These are phyloP conservation scores for Caenorhabditis uteleia DNA, from an alignment of 2,888 invertebrate species.

Conservation along the genomic window DNA sequence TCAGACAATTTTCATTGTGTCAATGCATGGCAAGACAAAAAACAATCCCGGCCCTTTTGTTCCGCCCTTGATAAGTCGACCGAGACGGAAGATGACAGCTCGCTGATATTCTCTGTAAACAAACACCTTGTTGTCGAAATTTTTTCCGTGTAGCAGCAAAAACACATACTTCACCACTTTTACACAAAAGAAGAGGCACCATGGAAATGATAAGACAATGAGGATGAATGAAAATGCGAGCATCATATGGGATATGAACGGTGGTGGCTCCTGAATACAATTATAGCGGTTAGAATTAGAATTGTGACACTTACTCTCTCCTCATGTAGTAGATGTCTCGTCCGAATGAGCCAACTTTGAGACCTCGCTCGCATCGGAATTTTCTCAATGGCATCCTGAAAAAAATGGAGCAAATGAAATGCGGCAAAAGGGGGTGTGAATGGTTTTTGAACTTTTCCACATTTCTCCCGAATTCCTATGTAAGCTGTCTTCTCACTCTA, in stretches of 20 bases:
- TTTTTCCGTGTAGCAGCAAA: slow-evolving; percentile 5
- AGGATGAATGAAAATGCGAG: slow-evolving; percentile 59
- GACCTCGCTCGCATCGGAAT: slow-evolving; percentile 68
- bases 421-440: too few relatives aligned
- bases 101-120: slow-evolving; percentile 75
- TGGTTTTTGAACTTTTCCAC: background rate
- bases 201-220: slow-evolving; percentile 64
- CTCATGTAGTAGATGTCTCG: slow-evolving; percentile 66
- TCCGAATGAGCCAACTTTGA: slow-evolving; percentile 68
- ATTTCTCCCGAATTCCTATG: too few relatives aligned
- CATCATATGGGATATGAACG: slow-evolving; percentile 61
- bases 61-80: slow-evolving; percentile 79
- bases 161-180: slow-evolving; percentile 62
- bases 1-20: slow-evolving; percentile 74
- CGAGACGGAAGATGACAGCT: slow-evolving; percentile 87
- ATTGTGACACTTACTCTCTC: slow-evolving; percentile 53
- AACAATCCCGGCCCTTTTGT: slow-evolving; percentile 84
- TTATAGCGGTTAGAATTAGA: background rate
- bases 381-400: slow-evolving; percentile 68
- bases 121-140: background rate
- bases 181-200: slow-evolving; percentile 66
- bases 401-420: background rate
- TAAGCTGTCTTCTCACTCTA: too few relatives aligned
- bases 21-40: slow-evolving; percentile 93
- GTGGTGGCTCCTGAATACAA: slow-evolving; percentile 56